Evolutionary conservation across 2,888 invertebrate genomes (phyloP).

Genomic region (Campoplex capitator): DNA sequence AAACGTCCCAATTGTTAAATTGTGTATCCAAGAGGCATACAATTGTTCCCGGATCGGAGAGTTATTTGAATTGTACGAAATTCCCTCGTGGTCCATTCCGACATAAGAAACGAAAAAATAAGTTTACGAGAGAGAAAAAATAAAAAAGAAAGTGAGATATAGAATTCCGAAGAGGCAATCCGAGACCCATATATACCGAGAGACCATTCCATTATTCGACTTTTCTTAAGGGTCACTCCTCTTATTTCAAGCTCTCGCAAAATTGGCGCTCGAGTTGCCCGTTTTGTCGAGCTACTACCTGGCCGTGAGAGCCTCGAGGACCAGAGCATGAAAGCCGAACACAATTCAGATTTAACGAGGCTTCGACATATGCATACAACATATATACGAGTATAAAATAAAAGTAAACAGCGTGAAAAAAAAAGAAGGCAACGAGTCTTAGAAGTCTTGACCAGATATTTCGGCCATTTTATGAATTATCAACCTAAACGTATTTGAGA

Average conservation of each 20-base stretch:
- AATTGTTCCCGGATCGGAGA: constrained; percentile 23
- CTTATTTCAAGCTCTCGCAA: constrained; percentile 60
- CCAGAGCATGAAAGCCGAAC: constrained; percentile 70
- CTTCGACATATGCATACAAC: constrained; percentile 33
- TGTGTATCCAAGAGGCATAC: constrained; percentile 2
- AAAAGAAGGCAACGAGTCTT: not conserved
- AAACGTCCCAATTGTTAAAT: constrained; percentile 23
- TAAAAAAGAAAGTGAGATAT: not conserved
- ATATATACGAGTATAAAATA: not conserved
- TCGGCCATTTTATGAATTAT: not conserved
- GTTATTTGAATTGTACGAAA: constrained; percentile 3
- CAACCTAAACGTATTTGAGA: not conserved
- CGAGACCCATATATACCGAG: constrained; percentile 32
- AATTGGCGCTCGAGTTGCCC: constrained; percentile 53
- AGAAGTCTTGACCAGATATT: not conserved
- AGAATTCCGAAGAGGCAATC: constrained; percentile 30
- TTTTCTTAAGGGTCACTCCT: constrained; percentile 62
- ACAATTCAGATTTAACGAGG: constrained; percentile 73
- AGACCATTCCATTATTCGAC: constrained; percentile 60
- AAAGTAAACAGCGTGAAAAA: constrained; percentile 13
- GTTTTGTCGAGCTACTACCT: constrained; percentile 32
- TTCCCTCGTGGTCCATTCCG: not conserved
- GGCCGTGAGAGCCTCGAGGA: constrained; percentile 27
- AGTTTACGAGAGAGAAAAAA: not conserved
- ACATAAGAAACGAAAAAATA: not conserved